phyloP scores from a whole-genome alignment of 2,113 vertebrate genomes.

The Ascaphus truei region DNA sequence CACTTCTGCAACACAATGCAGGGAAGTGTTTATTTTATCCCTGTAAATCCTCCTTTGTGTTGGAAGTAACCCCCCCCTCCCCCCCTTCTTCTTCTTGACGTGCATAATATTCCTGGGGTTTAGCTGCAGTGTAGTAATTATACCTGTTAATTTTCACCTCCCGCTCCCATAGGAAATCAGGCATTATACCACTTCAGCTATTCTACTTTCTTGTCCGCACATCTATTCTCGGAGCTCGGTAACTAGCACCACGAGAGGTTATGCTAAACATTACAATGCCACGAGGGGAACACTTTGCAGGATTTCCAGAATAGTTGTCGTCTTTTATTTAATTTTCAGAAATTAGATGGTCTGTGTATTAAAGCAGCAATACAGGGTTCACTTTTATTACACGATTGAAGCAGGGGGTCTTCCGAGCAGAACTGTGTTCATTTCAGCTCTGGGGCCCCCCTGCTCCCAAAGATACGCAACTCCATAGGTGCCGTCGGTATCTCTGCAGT shows the following conservation, averaged over 20 bases:
- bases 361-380: background rate
- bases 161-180: conserved; percentile 9
- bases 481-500: too few relatives aligned
- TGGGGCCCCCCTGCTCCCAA: too few relatives aligned
- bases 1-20: too few relatives aligned
- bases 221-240: conserved; percentile 29
- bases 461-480: too few relatives aligned
- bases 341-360: too few relatives aligned
- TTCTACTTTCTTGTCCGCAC: background rate
- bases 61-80: background rate
- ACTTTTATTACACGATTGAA: too few relatives aligned
- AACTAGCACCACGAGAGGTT: conserved; percentile 3
- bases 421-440: too few relatives aligned
- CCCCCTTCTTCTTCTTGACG: too few relatives aligned
- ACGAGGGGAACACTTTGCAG: background rate
- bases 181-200: conserved; percentile 13
- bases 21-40: too few relatives aligned
- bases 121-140: conserved; percentile 33
- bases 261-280: conserved; percentile 14
- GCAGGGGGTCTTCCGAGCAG: background rate
- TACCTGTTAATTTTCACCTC: conserved; percentile 22
- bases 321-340: conserved; percentile 1
- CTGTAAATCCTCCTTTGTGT: too few relatives aligned
- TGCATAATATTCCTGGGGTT: background rate
- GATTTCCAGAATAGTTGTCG: conserved; percentile 16